Base-by-base conservation (phyloP, 2,888 invertebrate genomes). In the Calameuta pallipes region DNA sequence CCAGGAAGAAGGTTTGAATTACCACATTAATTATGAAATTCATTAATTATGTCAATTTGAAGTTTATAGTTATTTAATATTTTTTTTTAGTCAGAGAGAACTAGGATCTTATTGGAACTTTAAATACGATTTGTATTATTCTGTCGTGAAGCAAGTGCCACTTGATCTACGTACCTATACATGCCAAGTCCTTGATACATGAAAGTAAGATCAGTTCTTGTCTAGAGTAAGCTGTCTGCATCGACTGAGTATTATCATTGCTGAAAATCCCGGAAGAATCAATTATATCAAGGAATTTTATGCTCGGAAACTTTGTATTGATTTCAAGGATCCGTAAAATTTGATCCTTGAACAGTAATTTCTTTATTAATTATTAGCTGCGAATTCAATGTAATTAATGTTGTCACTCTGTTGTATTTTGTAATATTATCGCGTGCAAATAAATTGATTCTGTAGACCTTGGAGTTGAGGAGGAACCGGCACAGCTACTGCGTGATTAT, bases 161-260 rank as follows among this genome's bases (percentile, higher is more conserved):
- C 80, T 85, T 83, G 77, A 85, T 89, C 87, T 90, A 85, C 83
- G 70, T 79, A 80, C 81, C 78, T 80, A 71, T 81, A 34, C 71
- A 12, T 34, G 71, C 13, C 69, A 33, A 76, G 87, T 85, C 90
- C 90, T 90, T 90, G 89, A 84, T 86, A 86, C 89, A 89, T 89
- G 89, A 90, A 90, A 90, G 90, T 90, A 87, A 87, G 84, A 87
- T 87, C 87, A 79, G 83, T 79, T 84, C 80, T 81, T 81, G 82
- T 85, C 83, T 86, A 76, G 68, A 80, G 69, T 75, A 69, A 34
- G 73, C 76, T 56, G 69, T 34, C 74, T 56, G 69, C 69, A 74
- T 73, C 76, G 74, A 79, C 74, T 73, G 9, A 34, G 41, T 34
- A 37, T 30, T 30, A 69, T 69, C 71, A 36, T 73, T 69, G n/a